Base-by-base conservation (phyloP, 2,888 invertebrate genomes). In the Leptopterna dolabrata region DNA sequence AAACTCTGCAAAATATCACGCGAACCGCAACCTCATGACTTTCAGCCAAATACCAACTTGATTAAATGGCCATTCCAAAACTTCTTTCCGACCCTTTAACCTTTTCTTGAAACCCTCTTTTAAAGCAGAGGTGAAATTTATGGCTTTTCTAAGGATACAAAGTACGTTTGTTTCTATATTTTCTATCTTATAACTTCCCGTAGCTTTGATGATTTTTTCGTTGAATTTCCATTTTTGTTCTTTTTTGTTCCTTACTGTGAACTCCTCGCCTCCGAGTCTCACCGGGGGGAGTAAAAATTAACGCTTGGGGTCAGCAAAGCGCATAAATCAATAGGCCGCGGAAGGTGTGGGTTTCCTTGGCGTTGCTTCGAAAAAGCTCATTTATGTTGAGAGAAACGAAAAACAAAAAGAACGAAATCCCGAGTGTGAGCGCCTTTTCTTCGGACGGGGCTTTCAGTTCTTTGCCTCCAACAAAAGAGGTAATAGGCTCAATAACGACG, bases 401-500 rank as follows among this genome's bases (percentile, higher is more conserved):
- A 36, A 36, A 36, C n/a, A 36, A 4, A 7, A 36, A 70, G 70
- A 81, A 47, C 51, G 55, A 81, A 70, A 83, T 24, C 36, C 63
- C 19, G 1, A 45, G 78, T 45, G 27, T 30, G 78, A 43, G 41
- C 41, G 27, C 78, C 45, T 45, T 43, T 78, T 78, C 43, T 76
- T n/a, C 4, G 13, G 11, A 71, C 24, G 76, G 11, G n/a, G 76
- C 76, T 19, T 76, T 11, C 76, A 30, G 51, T 51, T 51, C 51
- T 78, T 43, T 27, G 78, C 27, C 78, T 45, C 45, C 70, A 83
- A 83, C 83, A 83, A 41, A 83, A 83, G 83, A 30, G 83, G 83
- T 83, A 83, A 83, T 83, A 83, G 83, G 83, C 83, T 83, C 83
- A 83, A 83, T 83, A 83, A 83, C 83, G 83, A 83, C 83, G 83